These are phyloP conservation scores for Sparidentex hasta DNA, from an alignment of 2,797 vertebrate species.

Conservation along the genomic window DNA sequence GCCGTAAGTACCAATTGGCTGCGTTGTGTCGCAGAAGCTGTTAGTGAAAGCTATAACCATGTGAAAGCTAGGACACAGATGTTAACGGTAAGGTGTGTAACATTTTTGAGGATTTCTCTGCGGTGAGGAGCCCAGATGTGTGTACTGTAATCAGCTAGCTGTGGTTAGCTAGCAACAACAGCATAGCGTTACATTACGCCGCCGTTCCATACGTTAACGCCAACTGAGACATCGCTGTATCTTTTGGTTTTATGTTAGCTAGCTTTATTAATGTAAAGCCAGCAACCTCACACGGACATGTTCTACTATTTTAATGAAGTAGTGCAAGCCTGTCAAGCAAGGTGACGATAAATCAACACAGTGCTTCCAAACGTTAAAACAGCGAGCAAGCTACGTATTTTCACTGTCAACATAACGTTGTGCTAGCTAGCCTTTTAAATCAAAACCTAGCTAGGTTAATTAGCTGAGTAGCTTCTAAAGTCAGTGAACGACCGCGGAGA, in stretches of 20 bases:
- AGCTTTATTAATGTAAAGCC: background rate
- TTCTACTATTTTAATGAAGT: background rate
- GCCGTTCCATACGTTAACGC: background rate
- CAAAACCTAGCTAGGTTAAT: background rate
- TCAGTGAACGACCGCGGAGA: background rate
- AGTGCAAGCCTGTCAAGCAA: background rate
- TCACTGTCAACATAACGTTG: background rate
- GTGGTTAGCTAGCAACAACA: slow-evolving; percentile 52
- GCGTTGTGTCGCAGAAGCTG: background rate
- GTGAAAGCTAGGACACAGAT: background rate
- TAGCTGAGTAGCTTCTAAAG: background rate
- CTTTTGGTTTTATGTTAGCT: background rate
- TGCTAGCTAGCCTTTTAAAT: background rate
- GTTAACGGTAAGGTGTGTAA: background rate
- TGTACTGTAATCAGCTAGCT: slow-evolving; percentile 50
- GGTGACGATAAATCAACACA: background rate
- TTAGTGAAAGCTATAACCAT: fast-evolving
- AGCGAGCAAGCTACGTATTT: slow-evolving; percentile 2
- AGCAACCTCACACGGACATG: background rate
- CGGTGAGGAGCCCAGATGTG: slow-evolving; percentile 61
- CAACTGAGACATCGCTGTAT: background rate
- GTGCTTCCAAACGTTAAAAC: background rate
- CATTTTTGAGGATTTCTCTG: background rate
- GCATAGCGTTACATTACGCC: background rate
- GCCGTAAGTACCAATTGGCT: slow-evolving; percentile 42